Base-by-base conservation (phyloP, 2,113 vertebrate genomes). In the Microcebus jonahi region DNA sequence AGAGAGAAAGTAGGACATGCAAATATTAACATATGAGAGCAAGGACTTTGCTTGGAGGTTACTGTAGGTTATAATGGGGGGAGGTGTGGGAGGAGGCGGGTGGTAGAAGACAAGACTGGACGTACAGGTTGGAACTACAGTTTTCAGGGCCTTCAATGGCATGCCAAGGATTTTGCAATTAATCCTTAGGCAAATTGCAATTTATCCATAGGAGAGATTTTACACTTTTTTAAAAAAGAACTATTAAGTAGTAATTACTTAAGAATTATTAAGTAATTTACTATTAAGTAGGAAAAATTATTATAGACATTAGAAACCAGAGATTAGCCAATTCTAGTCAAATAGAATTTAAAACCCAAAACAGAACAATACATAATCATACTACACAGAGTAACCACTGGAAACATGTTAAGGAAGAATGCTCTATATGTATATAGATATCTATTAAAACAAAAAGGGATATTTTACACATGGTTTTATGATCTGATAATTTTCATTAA, bases 311-410 rank as follows among this genome's bases (percentile, higher is more conserved):
- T 50, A 59, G 36, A 79, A 87, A 59, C 31, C 77, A 77, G 70
- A 94, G 34, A 88, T 83, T 8, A 95, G 39, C 48, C 48, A 71
- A 90, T 88, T 63, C 27, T 71, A 83, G 21, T 89, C 36, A 94
- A 36, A 59, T 39, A 86, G 53, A 85, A 92, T 81, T 73, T 75
- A 92, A 75, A 59, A 45, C 13, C 27, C 39, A 39, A 75, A 95
- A 90, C 23, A 61, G 55, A 90, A 93, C 34, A 50, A 59, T 21
- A 8, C 27, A 57, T 39, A 71, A n/a, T 77, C 55, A 73, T 18
- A 55, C 8, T n/a, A 71, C 36, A 31, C 15, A 91, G 27, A 15
- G 39, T 82, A 39, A 57, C 57, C 73, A 27, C n/a, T 5, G 7
- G 36, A 29, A 85, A 86, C 45, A 48, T 70, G 68, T 82, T 36